Base-by-base conservation (phyloP, 1,140 invertebrate species). In the Brachionus koreanus region DNA sequence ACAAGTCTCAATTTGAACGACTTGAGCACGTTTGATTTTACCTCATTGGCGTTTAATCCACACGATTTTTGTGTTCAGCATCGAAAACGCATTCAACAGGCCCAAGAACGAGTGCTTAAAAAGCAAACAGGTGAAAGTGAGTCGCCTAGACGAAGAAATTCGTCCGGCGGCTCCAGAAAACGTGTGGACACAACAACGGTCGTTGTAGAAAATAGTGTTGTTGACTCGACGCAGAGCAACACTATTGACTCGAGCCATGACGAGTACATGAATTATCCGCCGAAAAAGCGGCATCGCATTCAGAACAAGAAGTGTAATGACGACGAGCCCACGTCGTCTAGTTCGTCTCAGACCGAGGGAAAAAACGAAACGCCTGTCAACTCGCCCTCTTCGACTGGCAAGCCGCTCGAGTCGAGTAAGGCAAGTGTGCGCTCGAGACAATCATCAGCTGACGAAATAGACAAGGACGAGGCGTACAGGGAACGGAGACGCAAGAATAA, bases 401-500 rank as follows among this genome's bases (percentile, higher is more conserved):
- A 49, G 23, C 69, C 16, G 43, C 6, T 13, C 39, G 69, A 46
- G 16, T 23, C 69, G 37, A 42, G 33, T 16, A 69, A 74, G 13
- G 43, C 19, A 10, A 74, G 19, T 25, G 5, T 43, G 9, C 37
- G 69, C 9, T 74, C 69, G 0, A 46, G 69, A 13, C 69, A 74
- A 29, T 74, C 69, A 0, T 74, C 69, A 12, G 42, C 37, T 0
- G 79, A 67, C 29, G 79, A 82, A 12, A 29, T 39, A 4, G 46
- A 85, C 25, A 94, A 94, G 86, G 94, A 96, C 85, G 91, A 92
- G 0, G 92, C 92, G 0, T 98, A 98, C 86, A 93, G 92, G 89
- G 94, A 95, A 85, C 90, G 94, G 82, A 89, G 96, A 9, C 91
- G 93, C 81, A 96, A 96, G 86, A 98, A 98, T 86, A 98, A 98